Percentiles rank a stretch among this genome's conserved stretches.
These are phyloP conservation scores for Trichonephila inaurata DNA, from an alignment of 1,140 invertebrate genomes.

Conservation along the genomic window DNA sequence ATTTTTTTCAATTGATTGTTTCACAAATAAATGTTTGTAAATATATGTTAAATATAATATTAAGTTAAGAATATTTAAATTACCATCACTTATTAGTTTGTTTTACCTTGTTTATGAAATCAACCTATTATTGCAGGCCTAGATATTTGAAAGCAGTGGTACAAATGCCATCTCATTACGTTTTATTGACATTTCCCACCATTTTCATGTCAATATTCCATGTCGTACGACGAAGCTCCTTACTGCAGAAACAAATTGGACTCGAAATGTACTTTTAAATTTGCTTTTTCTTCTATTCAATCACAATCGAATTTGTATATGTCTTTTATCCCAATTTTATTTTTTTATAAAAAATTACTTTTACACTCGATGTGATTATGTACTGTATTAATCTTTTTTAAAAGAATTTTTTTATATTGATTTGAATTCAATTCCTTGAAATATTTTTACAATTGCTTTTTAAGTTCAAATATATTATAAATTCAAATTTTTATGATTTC, in stretches of 20 bases:
- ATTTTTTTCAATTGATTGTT: too few relatives aligned
- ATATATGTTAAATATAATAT: too few relatives aligned
- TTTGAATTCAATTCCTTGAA: neutral
- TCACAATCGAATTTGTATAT: neutral
- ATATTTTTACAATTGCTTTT: neutral
- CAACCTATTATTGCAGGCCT: neutral
- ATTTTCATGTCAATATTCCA: constrained; percentile 48
- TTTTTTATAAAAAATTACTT: neutral
- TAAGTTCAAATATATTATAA: neutral
- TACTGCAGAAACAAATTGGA: constrained; percentile 21
- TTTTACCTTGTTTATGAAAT: neutral
- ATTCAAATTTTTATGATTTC: too few relatives aligned
- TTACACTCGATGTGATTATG: neutral
- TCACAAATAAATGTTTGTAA: too few relatives aligned
- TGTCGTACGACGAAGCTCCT: neutral
- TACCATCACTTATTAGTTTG: neutral
- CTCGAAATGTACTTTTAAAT: constrained; percentile 30
- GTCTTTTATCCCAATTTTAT: neutral
- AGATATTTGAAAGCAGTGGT: neutral
- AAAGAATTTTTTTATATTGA: too few relatives aligned
- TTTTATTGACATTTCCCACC: constrained; percentile 13
- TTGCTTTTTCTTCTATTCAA: neutral
- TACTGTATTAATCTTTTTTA: too few relatives aligned
- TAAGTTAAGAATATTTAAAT: neutral
- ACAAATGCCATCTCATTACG: constrained; percentile 9